Conservation (phyloP, 2,797 vertebrate species). For the Pseudopleuronectes americanus region DNA sequence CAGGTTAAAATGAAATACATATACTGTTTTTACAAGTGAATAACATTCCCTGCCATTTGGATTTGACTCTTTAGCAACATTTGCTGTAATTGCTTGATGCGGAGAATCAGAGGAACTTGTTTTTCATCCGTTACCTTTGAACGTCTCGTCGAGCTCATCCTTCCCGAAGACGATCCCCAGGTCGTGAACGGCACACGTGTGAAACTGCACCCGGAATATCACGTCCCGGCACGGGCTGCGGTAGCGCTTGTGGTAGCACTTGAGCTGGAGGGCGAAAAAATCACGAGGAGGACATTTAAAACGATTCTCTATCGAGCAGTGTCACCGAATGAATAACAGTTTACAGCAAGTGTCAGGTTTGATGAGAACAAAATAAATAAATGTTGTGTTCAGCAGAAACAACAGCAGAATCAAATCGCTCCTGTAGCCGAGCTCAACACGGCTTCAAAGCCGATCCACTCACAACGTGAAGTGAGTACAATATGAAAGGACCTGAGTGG, state of each 20-base stretch:
- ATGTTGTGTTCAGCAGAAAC: slow-evolving; percentile 5
- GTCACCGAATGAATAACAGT: neutral
- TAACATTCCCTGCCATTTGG: neutral
- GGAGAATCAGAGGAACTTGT: neutral
- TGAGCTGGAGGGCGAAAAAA: slow-evolving; percentile 83
- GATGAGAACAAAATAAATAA: neutral
- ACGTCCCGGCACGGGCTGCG: slow-evolving; percentile 91
- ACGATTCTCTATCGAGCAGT: neutral
- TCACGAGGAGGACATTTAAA: too few relatives aligned
- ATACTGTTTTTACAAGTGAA: neutral
- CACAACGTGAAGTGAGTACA: slow-evolving; percentile 3
- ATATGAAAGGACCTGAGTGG: slow-evolving; percentile 12
- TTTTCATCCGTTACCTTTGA: slow-evolving; percentile 85
- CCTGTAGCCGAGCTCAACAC: neutral
- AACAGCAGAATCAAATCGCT: neutral
- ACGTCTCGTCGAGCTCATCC: slow-evolving; percentile 95
- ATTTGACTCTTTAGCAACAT: neutral
- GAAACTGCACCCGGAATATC: slow-evolving; percentile 97
- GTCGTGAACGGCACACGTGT: slow-evolving; percentile 96
- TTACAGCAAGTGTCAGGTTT: neutral
- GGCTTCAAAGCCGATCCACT: neutral
- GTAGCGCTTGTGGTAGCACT: slow-evolving; percentile 98
- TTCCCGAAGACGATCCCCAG: slow-evolving; percentile 93
- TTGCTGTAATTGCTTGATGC: neutral
- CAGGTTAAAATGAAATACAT: neutral